Conservation (phyloP, 2,888 invertebrate species). For the Pterostichus madidus region DNA sequence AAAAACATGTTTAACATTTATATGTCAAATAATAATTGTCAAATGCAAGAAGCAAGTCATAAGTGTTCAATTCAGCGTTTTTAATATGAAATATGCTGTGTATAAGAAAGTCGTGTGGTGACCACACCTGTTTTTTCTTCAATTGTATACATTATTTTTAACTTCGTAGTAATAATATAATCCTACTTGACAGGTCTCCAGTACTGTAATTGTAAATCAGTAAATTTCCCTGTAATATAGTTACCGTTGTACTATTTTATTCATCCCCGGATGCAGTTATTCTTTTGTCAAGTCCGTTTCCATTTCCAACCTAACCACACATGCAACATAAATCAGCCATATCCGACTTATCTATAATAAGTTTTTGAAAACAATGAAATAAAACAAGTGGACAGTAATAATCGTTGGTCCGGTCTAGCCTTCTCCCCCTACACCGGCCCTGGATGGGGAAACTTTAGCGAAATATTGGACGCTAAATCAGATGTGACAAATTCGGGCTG, state of each 20-base stretch:
- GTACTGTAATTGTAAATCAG: too few species aligned
- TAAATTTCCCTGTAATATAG: background rate
- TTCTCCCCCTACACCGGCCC: slow-evolving; percentile 14
- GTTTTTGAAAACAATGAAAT: slow-evolving; percentile 56
- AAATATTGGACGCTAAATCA: slow-evolving; percentile 52
- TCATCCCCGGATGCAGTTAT: background rate
- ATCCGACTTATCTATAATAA: slow-evolving; percentile 55
- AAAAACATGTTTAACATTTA: too few species aligned
- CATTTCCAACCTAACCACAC: slow-evolving; percentile 12
- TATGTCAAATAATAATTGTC: too few species aligned
- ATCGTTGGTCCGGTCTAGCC: slow-evolving; percentile 20
- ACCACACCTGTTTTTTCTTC: too few species aligned
- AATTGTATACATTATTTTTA: too few species aligned
- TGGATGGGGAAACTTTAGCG: slow-evolving; percentile 23
- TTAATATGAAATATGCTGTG: too few species aligned
- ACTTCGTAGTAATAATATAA: too few species aligned
- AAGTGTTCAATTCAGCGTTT: too few species aligned
- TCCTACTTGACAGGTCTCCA: too few species aligned
- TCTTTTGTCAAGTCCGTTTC: background rate
- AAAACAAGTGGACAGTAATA: slow-evolving; percentile 45
- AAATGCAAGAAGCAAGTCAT: too few species aligned
- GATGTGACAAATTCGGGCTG: slow-evolving; percentile 45
- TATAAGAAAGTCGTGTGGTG: too few species aligned
- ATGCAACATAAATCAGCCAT: slow-evolving; percentile 17
- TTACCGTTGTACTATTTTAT: background rate